Evolutionary conservation across 2,888 invertebrate species (phyloP), one percentile per base, ranked within the genome.

Genomic region (Syritta pipiens): DNA sequence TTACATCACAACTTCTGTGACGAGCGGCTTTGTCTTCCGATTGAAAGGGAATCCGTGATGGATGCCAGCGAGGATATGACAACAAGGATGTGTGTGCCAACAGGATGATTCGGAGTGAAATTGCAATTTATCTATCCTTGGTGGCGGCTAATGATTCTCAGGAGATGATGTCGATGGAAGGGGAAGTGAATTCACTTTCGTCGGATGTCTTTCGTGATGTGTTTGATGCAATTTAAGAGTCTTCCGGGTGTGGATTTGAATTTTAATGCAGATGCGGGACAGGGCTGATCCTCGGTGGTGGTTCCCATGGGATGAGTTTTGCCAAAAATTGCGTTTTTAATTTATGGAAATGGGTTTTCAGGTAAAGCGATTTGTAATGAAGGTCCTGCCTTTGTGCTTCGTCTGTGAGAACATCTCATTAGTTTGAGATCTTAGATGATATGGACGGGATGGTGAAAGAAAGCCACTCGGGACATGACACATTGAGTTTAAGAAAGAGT

Each of bases 201-300:
- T 62, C 68, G 17, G 24, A 32, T 6, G 17, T 44, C 19, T 32
- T 30, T 22, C 7, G 12, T 9, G 14, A 17, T 24, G 10, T 55
- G 67, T 79, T 79, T 67, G 37, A 62, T 77, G 44, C 65, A 71
- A 77, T 76, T 69, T 51, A 69, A 20, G 53, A 62, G 20, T 68
- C 74, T 79, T 79, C 79, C 79, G 79, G 79, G 79, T 79, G 44
- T 48, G 10, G 49, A 74, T 79, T 74, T 68, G 62, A 74, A 79
- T 79, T 79, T 55, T 22, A 62, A 74, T 79, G 55, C 60, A 55
- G 48, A 67, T 57, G 37, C 35, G 57, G 37, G 67, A 57, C 17
- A 28, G 9, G 55, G 35, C 30, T 59, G 63, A 53, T 24, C 59
- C 53, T 65, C n/a, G 9, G 53, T 55, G 35, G 40, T 35, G 60